Percentiles rank a stretch among this genome's conserved stretches.
Evolutionary conservation across 1,140 invertebrate genomes (phyloP).

Genomic region (Portunus trituberculatus): DNA sequence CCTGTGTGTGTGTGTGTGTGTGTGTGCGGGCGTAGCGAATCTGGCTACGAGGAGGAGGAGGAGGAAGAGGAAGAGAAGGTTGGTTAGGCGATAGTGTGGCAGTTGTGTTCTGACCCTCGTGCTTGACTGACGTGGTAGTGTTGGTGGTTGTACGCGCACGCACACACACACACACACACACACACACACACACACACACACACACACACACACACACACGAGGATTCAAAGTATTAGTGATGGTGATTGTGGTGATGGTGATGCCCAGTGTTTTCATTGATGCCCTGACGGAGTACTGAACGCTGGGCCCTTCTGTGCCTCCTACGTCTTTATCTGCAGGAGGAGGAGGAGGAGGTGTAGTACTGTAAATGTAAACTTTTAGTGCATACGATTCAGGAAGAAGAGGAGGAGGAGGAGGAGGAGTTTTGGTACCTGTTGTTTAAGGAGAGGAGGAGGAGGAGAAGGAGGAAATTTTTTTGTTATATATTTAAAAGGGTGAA

Average conservation of each 20-base stretch:
- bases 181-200: not conserved
- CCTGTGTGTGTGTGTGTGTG: not conserved
- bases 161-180: not conserved
- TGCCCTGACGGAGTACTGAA: not conserved
- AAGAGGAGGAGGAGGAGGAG: no score
- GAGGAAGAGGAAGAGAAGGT: no score
- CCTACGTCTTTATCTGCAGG: not conserved
- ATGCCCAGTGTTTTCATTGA: not conserved
- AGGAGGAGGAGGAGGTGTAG: not conserved
- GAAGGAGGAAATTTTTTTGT: no score
- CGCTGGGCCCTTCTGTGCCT: not conserved
- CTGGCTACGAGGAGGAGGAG: no score
- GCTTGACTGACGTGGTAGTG: not conserved
- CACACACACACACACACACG: conserved; percentile 10
- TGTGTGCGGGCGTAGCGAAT: not conserved
- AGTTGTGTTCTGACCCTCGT: not conserved
- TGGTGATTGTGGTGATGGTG: not conserved
- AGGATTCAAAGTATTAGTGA: not conserved
- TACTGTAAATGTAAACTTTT: no score
- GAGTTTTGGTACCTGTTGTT: no score
- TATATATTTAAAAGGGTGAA: no score
- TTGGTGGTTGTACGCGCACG: not conserved
- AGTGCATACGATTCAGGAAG: no score
- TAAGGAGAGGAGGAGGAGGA: no score
- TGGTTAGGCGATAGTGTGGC: not conserved